These are phyloP conservation scores for Onychomys torridus DNA, from an alignment of 2,797 vertebrate genomes.

Conservation along the genomic window DNA sequence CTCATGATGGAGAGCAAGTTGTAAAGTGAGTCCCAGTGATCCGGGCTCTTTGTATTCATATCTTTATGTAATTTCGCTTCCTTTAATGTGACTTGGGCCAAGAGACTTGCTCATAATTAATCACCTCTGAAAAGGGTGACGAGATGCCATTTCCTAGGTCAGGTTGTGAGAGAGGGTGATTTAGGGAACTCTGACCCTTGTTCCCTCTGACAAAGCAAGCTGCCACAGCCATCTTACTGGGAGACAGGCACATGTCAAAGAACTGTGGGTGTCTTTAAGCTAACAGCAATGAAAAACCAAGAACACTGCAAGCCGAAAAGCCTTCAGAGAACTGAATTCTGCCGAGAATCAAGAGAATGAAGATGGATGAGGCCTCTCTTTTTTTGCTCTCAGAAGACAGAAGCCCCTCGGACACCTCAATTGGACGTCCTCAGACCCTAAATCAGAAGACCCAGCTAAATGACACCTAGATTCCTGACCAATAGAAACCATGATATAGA, in stretches of 20 bases:
- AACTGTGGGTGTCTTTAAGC: neutral
- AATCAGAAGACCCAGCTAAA: neutral
- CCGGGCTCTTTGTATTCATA: neutral
- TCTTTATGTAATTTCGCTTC: neutral
- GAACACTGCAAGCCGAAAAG: neutral
- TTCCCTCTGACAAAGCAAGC: neutral
- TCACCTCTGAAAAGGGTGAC: neutral
- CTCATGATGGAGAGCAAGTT: neutral
- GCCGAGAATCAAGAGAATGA: neutral
- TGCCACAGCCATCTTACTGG: neutral
- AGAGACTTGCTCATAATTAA: slow-evolving; percentile 32
- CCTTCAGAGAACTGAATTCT: neutral
- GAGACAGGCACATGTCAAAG: neutral
- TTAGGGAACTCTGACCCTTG: neutral
- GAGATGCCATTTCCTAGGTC: neutral
- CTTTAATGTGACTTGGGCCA: slow-evolving; percentile 7
- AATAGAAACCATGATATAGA: neutral
- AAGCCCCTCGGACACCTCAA: neutral
- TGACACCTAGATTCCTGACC: neutral
- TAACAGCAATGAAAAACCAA: neutral
- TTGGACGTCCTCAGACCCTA: neutral
- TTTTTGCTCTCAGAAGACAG: neutral
- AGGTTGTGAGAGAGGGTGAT: neutral
- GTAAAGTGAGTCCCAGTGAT: neutral
- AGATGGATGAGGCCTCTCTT: neutral